Percentiles rank a stretch among this genome's conserved stretches.
Evolutionary conservation across 1,140 invertebrate genomes (phyloP).

Genomic region (Asbolus verrucosus): DNA sequence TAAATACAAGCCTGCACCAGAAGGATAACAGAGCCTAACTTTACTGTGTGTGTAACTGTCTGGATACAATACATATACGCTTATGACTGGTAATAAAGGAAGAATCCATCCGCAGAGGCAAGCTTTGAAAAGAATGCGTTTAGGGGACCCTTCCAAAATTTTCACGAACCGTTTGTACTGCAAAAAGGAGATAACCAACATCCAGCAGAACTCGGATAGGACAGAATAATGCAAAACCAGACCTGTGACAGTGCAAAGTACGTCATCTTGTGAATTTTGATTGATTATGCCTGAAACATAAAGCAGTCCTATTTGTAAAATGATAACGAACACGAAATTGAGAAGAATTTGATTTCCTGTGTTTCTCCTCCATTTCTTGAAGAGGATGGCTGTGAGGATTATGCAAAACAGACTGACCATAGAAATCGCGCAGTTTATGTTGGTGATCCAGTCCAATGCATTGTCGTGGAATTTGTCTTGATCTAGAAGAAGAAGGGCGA

Average conservation of each 20-base stretch:
- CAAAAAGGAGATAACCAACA: constrained; percentile 73
- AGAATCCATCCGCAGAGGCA: constrained; percentile 62
- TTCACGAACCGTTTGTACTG: constrained; percentile 74
- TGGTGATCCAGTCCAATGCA: constrained; percentile 70
- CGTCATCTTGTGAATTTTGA: constrained; percentile 64
- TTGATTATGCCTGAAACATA: constrained; percentile 66
- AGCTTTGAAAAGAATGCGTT: constrained; percentile 60
- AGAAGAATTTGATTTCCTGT: constrained; percentile 73
- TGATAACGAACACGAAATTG: constrained; percentile 71
- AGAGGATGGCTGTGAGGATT: constrained; percentile 70
- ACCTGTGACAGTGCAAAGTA: constrained; percentile 53
- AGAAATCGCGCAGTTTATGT: constrained; percentile 71
- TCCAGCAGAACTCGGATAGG: constrained; percentile 74
- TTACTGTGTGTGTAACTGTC: constrained; percentile 65
- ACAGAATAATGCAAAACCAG: constrained; percentile 72
- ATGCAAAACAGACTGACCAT: constrained; percentile 72
- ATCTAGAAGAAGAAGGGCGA: constrained; percentile 53
- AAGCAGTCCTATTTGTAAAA: constrained; percentile 70
- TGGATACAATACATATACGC: constrained; percentile 63
- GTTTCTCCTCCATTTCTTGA: constrained; percentile 71
- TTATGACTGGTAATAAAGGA: constrained; percentile 59
- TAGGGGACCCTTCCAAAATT: constrained; percentile 68
- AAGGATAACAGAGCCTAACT: constrained; percentile 70
- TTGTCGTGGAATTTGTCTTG: constrained; percentile 28
- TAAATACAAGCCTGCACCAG: constrained; percentile 67